phyloP scores from a whole-genome alignment of 2,888 invertebrate species.

The Operophtera brumata region DNA sequence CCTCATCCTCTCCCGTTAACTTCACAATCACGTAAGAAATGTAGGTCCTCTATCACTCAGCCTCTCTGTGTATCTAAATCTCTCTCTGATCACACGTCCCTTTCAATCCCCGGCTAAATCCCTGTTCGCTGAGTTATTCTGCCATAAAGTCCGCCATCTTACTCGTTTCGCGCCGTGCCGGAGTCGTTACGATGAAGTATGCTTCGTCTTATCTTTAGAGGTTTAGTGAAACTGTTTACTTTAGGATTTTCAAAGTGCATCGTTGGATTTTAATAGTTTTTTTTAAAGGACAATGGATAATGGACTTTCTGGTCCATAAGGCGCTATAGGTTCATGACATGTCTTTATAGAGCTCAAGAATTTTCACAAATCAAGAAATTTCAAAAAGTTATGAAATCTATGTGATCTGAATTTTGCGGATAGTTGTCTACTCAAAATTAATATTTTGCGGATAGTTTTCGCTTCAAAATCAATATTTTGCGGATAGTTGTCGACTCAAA shows the following conservation, averaged over 20 bases:
- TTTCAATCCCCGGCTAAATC: conserved; percentile 22
- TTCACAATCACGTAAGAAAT: conserved; percentile 2
- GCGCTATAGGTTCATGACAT: too few species aligned
- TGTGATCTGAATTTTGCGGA: too few species aligned
- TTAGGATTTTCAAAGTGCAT: not conserved
- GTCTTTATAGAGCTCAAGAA: too few species aligned
- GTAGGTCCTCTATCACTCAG: conserved; percentile 3
- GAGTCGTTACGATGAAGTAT: conserved; percentile 12
- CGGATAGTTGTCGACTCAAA: too few species aligned
- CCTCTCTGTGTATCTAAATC: conserved; percentile 9
- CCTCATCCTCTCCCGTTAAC: not conserved
- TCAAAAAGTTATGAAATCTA: too few species aligned
- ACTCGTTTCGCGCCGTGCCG: conserved; percentile 25
- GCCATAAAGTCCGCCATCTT: conserved; percentile 28
- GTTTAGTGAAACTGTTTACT: not conserved
- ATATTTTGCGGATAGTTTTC: too few species aligned
- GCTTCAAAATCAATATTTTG: too few species aligned
- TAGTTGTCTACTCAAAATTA: too few species aligned
- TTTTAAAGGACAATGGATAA: too few species aligned
- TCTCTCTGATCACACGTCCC: conserved; percentile 11
- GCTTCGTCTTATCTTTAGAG: not conserved
- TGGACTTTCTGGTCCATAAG: too few species aligned
- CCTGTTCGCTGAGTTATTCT: conserved; percentile 28
- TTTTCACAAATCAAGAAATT: too few species aligned
- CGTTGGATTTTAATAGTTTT: not conserved